Evolutionary conservation across 1,140 invertebrate genomes (phyloP).

Genomic region (Leptopilina clavipes): DNA sequence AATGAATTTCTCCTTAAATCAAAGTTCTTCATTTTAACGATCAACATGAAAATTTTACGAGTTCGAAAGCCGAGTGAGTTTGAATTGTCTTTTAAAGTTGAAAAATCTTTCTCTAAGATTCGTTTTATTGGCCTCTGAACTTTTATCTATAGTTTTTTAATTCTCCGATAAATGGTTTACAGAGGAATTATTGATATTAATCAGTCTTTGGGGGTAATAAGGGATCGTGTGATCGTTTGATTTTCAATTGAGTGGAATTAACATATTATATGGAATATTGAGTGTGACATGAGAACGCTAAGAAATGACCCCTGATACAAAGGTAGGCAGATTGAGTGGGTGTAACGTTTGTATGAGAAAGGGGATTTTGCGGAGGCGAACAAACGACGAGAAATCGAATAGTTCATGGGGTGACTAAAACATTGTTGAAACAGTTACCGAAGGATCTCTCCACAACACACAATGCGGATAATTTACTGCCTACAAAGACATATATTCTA

Average conservation of each 20-base stretch:
- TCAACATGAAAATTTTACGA: neutral
- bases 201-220: neutral
- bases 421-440: conserved; percentile 39
- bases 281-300: conserved; percentile 38
- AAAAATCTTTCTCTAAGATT: no score
- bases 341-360: neutral
- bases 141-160: no score
- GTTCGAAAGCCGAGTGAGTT: conserved; percentile 11
- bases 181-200: no score
- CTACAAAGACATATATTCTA: no score
- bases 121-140: no score
- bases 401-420: conserved; percentile 45
- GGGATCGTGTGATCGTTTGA: neutral
- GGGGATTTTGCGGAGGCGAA: neutral
- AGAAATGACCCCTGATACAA: conserved; percentile 44
- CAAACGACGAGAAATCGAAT: conserved; percentile 10
- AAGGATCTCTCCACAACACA: conserved; percentile 34
- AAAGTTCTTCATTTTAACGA: neutral
- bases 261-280: conserved; percentile 5
- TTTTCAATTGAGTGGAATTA: neutral
- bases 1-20: neutral
- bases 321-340: neutral
- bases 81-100: neutral
- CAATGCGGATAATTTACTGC: no score
- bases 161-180: no score